Percentiles rank a stretch among this genome's conserved stretches.
Conservation (phyloP, 2,113 vertebrate species). For the Neoarius graeffei region DNA sequence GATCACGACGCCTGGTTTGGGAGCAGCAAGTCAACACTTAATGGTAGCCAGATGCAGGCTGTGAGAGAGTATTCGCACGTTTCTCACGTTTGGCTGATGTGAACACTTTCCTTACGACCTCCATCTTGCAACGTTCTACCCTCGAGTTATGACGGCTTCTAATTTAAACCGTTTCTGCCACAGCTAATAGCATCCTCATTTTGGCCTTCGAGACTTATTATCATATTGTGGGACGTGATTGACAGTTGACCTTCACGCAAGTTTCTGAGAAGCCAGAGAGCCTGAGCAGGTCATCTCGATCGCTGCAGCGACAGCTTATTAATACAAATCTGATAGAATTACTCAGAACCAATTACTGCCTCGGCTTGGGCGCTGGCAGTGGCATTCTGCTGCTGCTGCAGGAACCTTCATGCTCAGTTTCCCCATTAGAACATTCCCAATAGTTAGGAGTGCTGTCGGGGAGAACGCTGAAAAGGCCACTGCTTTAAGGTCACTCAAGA, state of each 20-base stretch:
- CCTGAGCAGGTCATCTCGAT: slow-evolving; percentile 60
- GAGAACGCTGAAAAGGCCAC: slow-evolving; percentile 44
- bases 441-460: slow-evolving; percentile 23
- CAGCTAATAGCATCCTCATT: slow-evolving; percentile 63
- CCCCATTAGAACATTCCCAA: slow-evolving; percentile 43
- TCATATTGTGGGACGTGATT: slow-evolving; percentile 71
- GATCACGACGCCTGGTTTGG: slow-evolving; percentile 2
- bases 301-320: slow-evolving; percentile 65
- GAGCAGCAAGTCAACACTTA: slow-evolving; percentile 2
- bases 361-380: slow-evolving; percentile 56
- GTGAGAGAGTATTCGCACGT: background rate
- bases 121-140: slow-evolving; percentile 42
- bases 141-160: slow-evolving; percentile 60
- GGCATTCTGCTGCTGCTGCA: slow-evolving; percentile 48
- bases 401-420: slow-evolving; percentile 34
- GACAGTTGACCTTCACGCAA: slow-evolving; percentile 75
- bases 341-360: slow-evolving; percentile 70
- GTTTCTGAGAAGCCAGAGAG: slow-evolving; percentile 64
- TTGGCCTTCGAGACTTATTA: slow-evolving; percentile 64
- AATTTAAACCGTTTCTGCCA: slow-evolving; percentile 60
- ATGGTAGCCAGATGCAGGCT: slow-evolving; percentile 28
- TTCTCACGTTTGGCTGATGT: background rate
- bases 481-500: slow-evolving; percentile 53
- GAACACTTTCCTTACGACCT: slow-evolving; percentile 35
- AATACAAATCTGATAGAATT: slow-evolving; percentile 76